These are phyloP conservation scores for Masticophis lateralis DNA, from an alignment of 2,797 vertebrate species.

Conservation along the genomic window DNA sequence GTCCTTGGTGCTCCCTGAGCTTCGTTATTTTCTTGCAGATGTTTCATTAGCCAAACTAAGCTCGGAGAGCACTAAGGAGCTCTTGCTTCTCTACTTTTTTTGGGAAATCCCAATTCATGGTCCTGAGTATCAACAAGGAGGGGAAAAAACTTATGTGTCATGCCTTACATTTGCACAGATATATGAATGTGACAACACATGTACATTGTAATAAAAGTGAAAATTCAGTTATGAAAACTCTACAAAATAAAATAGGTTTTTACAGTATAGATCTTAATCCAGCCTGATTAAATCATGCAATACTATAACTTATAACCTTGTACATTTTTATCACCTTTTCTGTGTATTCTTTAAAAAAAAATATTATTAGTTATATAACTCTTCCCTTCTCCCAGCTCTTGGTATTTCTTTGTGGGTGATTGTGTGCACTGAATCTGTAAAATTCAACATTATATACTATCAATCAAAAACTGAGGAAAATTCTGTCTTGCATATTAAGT, in stretches of 20 bases:
- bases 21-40: neutral
- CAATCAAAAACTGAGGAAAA: neutral
- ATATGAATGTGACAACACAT: neutral
- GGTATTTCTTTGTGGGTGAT: neutral
- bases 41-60: neutral
- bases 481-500: neutral
- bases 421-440: conserved; percentile 18
- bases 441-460: conserved; percentile 12
- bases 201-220: neutral
- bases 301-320: neutral
- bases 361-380: neutral
- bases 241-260: neutral
- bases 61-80: neutral
- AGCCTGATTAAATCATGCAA: neutral
- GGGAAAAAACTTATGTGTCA: neutral
- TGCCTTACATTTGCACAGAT: neutral
- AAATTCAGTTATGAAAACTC: neutral
- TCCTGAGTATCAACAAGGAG: neutral
- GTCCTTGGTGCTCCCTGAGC: neutral
- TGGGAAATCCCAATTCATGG: neutral
- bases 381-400: neutral
- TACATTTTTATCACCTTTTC: neutral
- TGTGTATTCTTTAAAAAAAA: neutral
- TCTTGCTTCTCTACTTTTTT: neutral
- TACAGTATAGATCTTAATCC: neutral